phyloP scores from a whole-genome alignment of 2,113 vertebrate species.

The Fulica atra region DNA sequence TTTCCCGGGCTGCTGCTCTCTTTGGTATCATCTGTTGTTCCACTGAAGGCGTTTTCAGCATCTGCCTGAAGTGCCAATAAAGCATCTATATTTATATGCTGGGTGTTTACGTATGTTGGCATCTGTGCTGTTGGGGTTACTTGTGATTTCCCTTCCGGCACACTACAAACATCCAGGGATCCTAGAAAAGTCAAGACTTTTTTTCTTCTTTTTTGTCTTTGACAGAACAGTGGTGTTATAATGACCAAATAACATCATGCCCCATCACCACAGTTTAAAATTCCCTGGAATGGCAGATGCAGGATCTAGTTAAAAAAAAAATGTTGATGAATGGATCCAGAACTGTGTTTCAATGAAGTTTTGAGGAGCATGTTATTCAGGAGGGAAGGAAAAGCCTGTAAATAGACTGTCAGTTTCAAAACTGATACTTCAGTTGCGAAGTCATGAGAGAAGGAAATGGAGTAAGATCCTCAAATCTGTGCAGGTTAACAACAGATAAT shows the following conservation, averaged over 20 bases:
- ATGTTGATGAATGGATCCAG: background rate
- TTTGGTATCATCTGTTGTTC: slow-evolving; percentile 66
- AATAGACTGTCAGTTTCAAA: background rate
- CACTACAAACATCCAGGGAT: slow-evolving; percentile 83
- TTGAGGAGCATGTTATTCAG: background rate
- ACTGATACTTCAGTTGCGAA: background rate
- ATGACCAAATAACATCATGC: background rate
- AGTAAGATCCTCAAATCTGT: background rate
- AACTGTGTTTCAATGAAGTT: background rate
- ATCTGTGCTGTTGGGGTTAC: slow-evolving; percentile 68
- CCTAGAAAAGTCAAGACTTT: slow-evolving; percentile 71
- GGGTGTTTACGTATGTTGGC: slow-evolving; percentile 91
- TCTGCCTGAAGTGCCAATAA: slow-evolving; percentile 78
- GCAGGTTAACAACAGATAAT: background rate
- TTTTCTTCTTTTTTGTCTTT: background rate
- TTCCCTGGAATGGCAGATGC: background rate
- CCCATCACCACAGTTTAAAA: background rate
- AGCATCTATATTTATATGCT: slow-evolving; percentile 83
- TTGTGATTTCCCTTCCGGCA: slow-evolving; percentile 79
- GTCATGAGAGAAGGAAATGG: background rate
- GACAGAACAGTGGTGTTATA: background rate
- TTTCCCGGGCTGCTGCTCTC: slow-evolving; percentile 86
- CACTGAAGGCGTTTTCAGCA: slow-evolving; percentile 69
- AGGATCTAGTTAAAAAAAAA: background rate
- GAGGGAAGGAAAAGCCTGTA: background rate